Evolutionary conservation across 2,797 vertebrate genomes (phyloP).

Genomic region (Gymnothorax reevesii): DNA sequence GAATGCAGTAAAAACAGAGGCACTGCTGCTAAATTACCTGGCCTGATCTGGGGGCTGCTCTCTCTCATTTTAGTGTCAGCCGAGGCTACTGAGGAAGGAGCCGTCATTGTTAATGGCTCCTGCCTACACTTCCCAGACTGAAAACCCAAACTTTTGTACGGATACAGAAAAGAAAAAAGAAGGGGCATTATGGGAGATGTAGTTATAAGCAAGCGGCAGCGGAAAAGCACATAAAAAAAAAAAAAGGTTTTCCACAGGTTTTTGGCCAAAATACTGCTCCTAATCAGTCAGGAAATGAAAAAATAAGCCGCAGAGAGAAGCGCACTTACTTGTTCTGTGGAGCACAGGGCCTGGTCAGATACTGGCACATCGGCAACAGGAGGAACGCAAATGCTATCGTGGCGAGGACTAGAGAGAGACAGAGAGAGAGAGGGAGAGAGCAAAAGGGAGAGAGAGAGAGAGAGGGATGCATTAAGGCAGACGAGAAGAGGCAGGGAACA

Average conservation of each 20-base stretch:
- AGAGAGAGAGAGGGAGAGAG: not conserved
- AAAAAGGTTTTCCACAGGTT: not conserved
- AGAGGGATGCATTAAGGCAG: not conserved
- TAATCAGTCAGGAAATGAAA: not conserved
- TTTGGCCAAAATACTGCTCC: not conserved
- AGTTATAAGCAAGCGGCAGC: not conserved
- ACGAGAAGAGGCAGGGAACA: too few relatives aligned
- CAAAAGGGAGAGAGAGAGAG: slow-evolving; percentile 42
- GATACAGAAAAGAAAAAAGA: not conserved
- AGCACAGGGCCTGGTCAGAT: slow-evolving; percentile 97
- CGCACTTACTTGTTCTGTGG: slow-evolving; percentile 97
- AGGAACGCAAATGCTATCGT: slow-evolving; percentile 99
- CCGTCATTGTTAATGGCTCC: not conserved
- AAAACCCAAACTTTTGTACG: not conserved
- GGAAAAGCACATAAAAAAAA: not conserved
- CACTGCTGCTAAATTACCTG: too few relatives aligned
- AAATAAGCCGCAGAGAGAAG: not conserved
- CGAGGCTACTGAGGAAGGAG: not conserved
- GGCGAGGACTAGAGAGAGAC: slow-evolving; percentile 84
- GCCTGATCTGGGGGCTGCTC: too few relatives aligned
- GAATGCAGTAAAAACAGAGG: too few relatives aligned
- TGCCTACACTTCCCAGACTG: not conserved
- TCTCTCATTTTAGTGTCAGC: too few relatives aligned
- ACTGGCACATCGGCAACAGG: slow-evolving; percentile 99
- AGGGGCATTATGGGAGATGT: not conserved